Evolutionary conservation across 2,797 vertebrate genomes (phyloP), one percentile per base, ranked within the genome.

Genomic region (Phylloscopus collybita): DNA sequence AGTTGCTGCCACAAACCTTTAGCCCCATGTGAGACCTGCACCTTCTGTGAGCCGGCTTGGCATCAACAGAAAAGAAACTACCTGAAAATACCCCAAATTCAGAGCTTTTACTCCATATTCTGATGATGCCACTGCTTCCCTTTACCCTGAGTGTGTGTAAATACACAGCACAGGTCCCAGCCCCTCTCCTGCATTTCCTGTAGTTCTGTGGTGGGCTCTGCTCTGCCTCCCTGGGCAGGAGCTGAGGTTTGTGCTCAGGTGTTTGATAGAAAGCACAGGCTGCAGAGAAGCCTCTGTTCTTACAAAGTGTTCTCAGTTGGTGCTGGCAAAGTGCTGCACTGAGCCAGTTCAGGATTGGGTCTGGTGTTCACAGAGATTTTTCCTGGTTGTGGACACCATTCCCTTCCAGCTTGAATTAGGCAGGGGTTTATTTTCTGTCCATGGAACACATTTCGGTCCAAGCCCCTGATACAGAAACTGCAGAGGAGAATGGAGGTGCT

Each of bases 151-250:
- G 60, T 0, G n/a, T 5, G 53, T 91, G 86, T 25, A 18, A 60
- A 32, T 14, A 7, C 10, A 0, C 0, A 9, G 14, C 36, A 5
- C 12, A 65, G 70, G 11, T 42, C 6, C 36, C 76, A 15, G 3
- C 22, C 47, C 26, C 67, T 45, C 15, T 21, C 18, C 38, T 23
- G 0, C 11, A 0, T 16, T 32, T 13, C 88, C 88, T 40, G 0
- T 2, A 13, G 78, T 26, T 27, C 62, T 30, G 36, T 25, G 32
- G 2, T n/a, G 13, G 56, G 67, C 71, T 50, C 62, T 60, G 69
- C 86, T 64, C 13, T 40, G 5, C 40, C 50, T 50, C 50, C 59
- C 50, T 21, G 2, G 5, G 5, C 56, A 45, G 74, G 51, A 86
- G 27, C 62, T 23, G 57, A 12, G 15, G 34, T 30, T 30, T 20